A percentile compares a stretch with the other conserved stretches of the same genome.
Evolutionary conservation across 2,113 vertebrate genomes (phyloP).

Genomic region (Lota lota): DNA sequence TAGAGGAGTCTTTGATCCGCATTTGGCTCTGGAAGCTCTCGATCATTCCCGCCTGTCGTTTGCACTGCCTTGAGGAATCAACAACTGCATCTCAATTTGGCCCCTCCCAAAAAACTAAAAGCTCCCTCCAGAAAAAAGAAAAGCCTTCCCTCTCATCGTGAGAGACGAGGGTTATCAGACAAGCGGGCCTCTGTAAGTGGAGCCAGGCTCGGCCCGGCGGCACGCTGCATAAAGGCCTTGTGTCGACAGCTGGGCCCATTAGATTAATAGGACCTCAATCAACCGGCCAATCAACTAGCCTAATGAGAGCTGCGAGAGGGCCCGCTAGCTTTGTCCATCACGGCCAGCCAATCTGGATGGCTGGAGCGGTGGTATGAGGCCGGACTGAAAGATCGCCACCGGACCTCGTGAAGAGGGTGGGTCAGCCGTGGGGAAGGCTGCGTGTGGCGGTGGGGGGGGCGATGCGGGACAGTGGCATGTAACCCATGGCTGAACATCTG

Average conservation of each 20-base stretch:
- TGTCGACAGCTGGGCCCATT: constrained; percentile 28
- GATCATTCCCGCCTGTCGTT: not conserved
- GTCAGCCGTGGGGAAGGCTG: too few species aligned
- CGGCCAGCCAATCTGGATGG: too few species aligned
- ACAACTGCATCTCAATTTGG: not conserved
- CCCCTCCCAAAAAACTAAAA: not conserved
- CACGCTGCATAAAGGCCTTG: constrained; percentile 6
- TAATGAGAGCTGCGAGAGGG: constrained; percentile 14
- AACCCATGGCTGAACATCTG: not conserved
- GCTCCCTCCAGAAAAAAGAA: too few species aligned
- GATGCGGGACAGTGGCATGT: not conserved
- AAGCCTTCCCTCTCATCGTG: not conserved
- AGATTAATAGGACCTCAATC: constrained; percentile 35
- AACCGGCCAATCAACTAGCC: constrained; percentile 3
- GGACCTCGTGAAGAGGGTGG: too few species aligned
- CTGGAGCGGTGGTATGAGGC: too few species aligned
- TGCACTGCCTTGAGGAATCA: not conserved
- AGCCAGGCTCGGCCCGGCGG: constrained; percentile 4
- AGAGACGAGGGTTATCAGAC: constrained; percentile 2
- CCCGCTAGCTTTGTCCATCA: constrained; percentile 12
- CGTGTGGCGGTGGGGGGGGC: too few species aligned
- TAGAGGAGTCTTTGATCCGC: constrained; percentile 5
- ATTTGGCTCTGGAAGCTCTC: not conserved
- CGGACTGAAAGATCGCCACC: too few species aligned
- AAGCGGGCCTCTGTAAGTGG: not conserved